Evolutionary conservation across 2,113 vertebrate genomes (phyloP), one percentile per base, ranked within the genome.

Genomic region (Centropristis striata): DNA sequence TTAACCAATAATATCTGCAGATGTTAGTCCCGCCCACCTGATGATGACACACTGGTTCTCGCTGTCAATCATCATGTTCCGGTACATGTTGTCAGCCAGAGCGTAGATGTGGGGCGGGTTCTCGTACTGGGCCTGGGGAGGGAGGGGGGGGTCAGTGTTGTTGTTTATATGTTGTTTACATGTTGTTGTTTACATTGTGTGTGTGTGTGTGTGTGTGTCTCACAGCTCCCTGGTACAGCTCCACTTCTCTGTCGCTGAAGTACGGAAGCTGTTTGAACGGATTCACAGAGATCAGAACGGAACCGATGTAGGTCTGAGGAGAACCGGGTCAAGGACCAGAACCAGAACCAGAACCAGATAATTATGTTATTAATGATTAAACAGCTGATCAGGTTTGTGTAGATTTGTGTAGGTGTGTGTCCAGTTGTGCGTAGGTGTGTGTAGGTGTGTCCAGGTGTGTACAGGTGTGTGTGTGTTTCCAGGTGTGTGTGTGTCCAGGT

Each of bases 11-110:
- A 32, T 32, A 32, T 4, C 32, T 4, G 42, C 5, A 68, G n/a
- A n/a, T n/a, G n/a, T n/a, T n/a, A 73, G 71, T 18, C 50, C 63
- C 44, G 16, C 84, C 86, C 67, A 96, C 96, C 96, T 96, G 92
- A 96, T 96, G 72, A 96, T 96, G 81, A 96, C 96, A 74, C 96
- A 96, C 81, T 96, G 96, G 78, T 96, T 96, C 93, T 96, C 96
- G 0, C 27, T 73, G 68, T 96, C 96, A 4, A 96, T 96, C 94
- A 96, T 94, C 96, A 96, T 96, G 91, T 96, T 96, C 16, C 96
- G 92, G 90, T 96, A 96, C 93, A 96, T 88, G 86, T 90, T 93
- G 69, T 96, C 96, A 5, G 96, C 95, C 89, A 96, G 89, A 0
- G 96, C 96, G 1, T 96, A 96, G 85, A 96, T 94, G 85, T 96